Evolutionary conservation across 2,888 invertebrate genomes (phyloP), one percentile per base, ranked within the genome.

Genomic region (Meganola albula): DNA sequence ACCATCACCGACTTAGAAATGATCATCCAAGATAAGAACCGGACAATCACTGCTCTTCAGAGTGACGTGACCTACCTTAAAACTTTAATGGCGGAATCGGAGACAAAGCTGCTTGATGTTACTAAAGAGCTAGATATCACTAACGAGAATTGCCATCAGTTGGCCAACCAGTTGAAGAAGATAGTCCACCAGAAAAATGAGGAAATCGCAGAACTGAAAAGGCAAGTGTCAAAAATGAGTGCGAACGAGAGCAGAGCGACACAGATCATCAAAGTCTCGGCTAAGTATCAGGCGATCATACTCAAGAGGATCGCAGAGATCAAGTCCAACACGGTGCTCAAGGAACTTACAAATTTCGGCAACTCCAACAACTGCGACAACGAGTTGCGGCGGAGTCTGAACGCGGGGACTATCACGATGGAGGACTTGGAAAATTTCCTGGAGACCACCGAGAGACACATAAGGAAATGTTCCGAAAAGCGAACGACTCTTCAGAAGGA

Each of bases 271-370:
- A 83, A 77, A 60, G 74, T 85, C 0, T 85, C 85, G 0, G 74
- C 84, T 1, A 84, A 80, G 47, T 85, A 84, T 39, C 85, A 84
- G 44, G 74, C 80, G 4, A 83, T 85, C 29, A 85, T 85, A 53
- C 52, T 80, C 5, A 76, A 75, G 44, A 67, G 83, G 36, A 74
- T 85, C 10, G 77, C 82, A 0, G 85, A 85, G 55, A 78, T 84
- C 12, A 84, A 84, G 42, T 69, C 71, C 1, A 82, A 74, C 30
- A 77, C 76, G 0, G 75, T 80, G 1, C 48, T 85, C 11, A 83
- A 82, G 39, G 85, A 85, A 40, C 46, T 85, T 23, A 82, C 79
- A 0, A 85, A 85, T 35, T 77, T 75, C 25, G 76, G 80, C 0
- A 83, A 80, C 40, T 44, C 68, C 0, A 53, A 66, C 2, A 69